These are phyloP conservation scores for Pimpla rufipes DNA, from an alignment of 2,888 invertebrate species.

Conservation along the genomic window DNA sequence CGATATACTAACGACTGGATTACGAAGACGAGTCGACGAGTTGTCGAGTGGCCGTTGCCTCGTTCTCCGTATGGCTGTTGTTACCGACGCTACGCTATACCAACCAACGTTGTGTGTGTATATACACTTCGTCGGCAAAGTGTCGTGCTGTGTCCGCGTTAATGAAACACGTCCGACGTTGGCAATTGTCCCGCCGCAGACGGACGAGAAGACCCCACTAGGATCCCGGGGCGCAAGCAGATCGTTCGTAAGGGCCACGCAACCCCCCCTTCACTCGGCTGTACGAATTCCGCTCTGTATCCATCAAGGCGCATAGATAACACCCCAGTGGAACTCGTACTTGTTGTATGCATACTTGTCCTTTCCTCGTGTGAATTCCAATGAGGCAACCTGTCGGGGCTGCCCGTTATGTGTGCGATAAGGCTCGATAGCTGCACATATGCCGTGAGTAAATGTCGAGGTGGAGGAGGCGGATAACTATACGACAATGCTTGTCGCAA, in stretches of 20 bases:
- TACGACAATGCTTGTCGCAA: not conserved
- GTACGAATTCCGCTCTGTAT: constrained; percentile 54
- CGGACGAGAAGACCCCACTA: constrained; percentile 46
- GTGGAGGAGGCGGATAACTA: constrained; percentile 49
- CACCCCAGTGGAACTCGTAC: constrained; percentile 13
- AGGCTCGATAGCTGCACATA: constrained; percentile 44
- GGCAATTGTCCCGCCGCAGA: constrained; percentile 80
- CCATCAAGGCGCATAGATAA: constrained; percentile 54
- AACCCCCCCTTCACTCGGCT: constrained; percentile 27
- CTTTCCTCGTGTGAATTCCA: constrained; percentile 61
- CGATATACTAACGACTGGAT: constrained; percentile 61
- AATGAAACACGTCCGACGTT: constrained; percentile 81
- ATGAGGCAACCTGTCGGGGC: constrained; percentile 61
- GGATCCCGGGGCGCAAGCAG: constrained; percentile 31
- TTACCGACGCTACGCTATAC: constrained; percentile 42
- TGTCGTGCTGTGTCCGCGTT: constrained; percentile 76
- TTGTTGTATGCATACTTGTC: constrained; percentile 39
- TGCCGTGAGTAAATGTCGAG: constrained; percentile 28
- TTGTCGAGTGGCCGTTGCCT: constrained; percentile 58
- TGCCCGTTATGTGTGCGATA: constrained; percentile 51
- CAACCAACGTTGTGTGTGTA: constrained; percentile 38
- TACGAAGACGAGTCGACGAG: constrained; percentile 63
- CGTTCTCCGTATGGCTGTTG: constrained; percentile 56
- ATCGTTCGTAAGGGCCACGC: constrained; percentile 52
- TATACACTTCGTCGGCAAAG: constrained; percentile 65